Conservation (phyloP, 2,888 invertebrate genomes). For the Sphaerophoria taeniata region DNA sequence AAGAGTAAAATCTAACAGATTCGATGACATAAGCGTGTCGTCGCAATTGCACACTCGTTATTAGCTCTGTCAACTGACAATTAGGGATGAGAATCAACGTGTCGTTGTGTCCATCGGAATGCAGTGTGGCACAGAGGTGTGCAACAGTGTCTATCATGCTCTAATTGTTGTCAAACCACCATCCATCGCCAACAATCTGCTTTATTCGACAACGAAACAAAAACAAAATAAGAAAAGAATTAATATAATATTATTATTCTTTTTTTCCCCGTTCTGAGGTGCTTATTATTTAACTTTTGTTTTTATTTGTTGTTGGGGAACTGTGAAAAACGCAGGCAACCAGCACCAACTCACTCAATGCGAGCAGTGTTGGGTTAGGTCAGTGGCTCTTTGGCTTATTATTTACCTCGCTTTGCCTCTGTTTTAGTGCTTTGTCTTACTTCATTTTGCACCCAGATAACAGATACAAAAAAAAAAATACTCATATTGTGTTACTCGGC, state of each 20-base stretch:
- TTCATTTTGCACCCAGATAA: constrained; percentile 63
- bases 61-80: constrained; percentile 49
- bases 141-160: constrained; percentile 53
- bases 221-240: no score
- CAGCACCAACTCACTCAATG: constrained; percentile 50
- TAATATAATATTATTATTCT: neutral
- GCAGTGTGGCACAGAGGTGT: constrained; percentile 18
- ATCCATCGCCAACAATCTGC: constrained; percentile 45
- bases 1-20: constrained; percentile 16
- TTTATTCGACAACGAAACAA: constrained; percentile 1
- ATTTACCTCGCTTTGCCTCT: constrained; percentile 48
- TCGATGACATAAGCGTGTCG: constrained; percentile 61
- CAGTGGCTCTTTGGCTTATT: constrained; percentile 60
- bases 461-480: constrained; percentile 47
- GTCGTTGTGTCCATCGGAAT: neutral
- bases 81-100: constrained; percentile 33
- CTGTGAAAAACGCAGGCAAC: constrained; percentile 17
- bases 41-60: constrained; percentile 50
- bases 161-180: constrained; percentile 59
- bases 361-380: constrained; percentile 64
- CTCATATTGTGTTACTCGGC: neutral
- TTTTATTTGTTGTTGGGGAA: neutral
- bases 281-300: constrained; percentile 13
- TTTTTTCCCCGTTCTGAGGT: constrained; percentile 38
- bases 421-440: constrained; percentile 31